Percentiles rank a stretch among this genome's conserved stretches.
phyloP scores from a whole-genome alignment of 1,140 invertebrate genomes.

The Macrobrachium nipponense region DNA sequence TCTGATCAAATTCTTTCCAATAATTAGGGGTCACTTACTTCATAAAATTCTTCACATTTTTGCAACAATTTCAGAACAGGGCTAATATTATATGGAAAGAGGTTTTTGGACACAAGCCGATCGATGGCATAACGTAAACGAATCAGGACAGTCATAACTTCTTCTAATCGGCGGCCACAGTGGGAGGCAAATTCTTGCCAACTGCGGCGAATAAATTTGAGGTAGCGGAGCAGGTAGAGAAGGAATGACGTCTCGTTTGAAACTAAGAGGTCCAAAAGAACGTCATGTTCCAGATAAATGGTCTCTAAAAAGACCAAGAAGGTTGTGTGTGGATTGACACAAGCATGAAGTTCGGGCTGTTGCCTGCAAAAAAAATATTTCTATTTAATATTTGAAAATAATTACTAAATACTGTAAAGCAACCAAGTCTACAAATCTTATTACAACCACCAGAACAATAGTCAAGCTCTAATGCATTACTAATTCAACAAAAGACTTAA shows the following conservation, averaged over 20 bases:
- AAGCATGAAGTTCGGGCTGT: constrained; percentile 79
- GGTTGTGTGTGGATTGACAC: constrained; percentile 77
- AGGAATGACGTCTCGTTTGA: constrained; percentile 93
- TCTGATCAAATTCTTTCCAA: background rate
- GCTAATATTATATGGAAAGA: constrained; percentile 91
- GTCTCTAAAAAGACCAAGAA: constrained; percentile 87
- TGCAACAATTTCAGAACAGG: constrained; percentile 85
- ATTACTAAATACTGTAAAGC: background rate
- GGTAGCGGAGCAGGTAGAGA: constrained; percentile 84
- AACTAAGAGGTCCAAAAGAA: constrained; percentile 87
- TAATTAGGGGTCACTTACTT: constrained; percentile 66
- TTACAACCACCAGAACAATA: too few relatives aligned
- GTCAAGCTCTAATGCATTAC: too few relatives aligned
- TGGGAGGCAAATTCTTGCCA: constrained; percentile 85
- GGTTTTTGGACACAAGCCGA: constrained; percentile 81
- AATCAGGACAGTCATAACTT: constrained; percentile 86
- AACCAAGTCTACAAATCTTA: too few relatives aligned
- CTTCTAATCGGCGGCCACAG: constrained; percentile 82
- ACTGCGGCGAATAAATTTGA: constrained; percentile 86
- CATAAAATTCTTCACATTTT: constrained; percentile 87
- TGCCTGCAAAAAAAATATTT: constrained; percentile 66
- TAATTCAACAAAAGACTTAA: too few relatives aligned
- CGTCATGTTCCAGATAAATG: constrained; percentile 84
- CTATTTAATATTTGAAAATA: constrained; percentile 69
- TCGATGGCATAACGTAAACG: constrained; percentile 83